Evolutionary conservation across 2,888 invertebrate species (phyloP), one percentile per base, ranked within the genome.

Genomic region (Calameuta filiformis): DNA sequence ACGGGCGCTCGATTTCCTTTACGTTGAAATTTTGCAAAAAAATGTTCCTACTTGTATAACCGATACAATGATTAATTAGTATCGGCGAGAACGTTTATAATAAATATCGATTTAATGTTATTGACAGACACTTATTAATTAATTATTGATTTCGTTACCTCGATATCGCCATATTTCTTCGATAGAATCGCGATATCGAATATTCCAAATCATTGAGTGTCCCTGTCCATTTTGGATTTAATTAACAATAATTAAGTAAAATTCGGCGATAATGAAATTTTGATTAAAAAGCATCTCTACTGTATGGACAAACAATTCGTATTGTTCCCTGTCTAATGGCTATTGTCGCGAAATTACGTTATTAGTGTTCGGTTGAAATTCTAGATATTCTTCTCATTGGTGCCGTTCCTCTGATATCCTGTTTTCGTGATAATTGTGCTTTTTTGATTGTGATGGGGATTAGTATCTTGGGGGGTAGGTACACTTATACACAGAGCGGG

Each of bases 401-500:
- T 56, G 9, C 56, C 56, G 23, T 23, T 56, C 56, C 56, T 56
- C 56, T 2, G 23, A 56, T 56, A 56, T 56, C 9, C 56, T 23
- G 23, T 56, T 56, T 9, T 56, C 23, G 15, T 56, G 23, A 56
- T 56, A 23, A 56, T 23, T 23, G 56, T 23, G 23, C 23, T 2
- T 6, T 56, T 56, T 56, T 56, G 56, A 56, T 56, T 56, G 56
- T 23, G 9, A 56, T 23, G 56, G 56, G 9, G 23, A 56, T 56
- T 56, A 56, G 23, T 23, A 56, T 23, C 23, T 40, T 71, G 33
- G 12, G 33, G 71, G 9, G 3, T 23, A n/a, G 11, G 23, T 34
- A 71, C 71, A 71, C 30, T 15, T 71, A 71, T 71, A 71, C 71
- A 71, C 71, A 34, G 33, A 71, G 71, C 33, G 71, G 30, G 33